Conservation (phyloP, 2,888 invertebrate species). For the Catocala sponsa region DNA sequence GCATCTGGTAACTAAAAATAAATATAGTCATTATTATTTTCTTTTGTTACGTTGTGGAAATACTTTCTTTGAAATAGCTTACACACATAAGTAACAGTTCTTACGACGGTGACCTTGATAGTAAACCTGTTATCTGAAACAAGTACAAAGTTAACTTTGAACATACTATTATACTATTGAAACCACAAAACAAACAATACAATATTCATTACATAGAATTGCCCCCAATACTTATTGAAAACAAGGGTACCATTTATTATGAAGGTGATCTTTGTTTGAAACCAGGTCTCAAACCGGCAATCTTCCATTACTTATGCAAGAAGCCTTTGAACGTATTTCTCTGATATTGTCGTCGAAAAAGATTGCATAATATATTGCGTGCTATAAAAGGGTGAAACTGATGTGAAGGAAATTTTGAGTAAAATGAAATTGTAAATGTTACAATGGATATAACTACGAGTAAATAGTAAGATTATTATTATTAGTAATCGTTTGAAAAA, state of each 20-base stretch:
- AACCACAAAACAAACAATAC: slow-evolving; percentile 17
- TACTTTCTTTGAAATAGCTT: too few relatives aligned
- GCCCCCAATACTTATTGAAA: slow-evolving; percentile 8
- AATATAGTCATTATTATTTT: too few relatives aligned
- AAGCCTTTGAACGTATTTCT: slow-evolving; percentile 27
- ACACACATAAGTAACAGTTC: too few relatives aligned
- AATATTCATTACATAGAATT: slow-evolving; percentile 14
- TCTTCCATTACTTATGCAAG: slow-evolving; percentile 32
- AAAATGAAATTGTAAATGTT: slow-evolving; percentile 4
- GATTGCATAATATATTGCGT: slow-evolving; percentile 25
- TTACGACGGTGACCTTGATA: too few relatives aligned
- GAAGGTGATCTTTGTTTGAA: slow-evolving; percentile 27
- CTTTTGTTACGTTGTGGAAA: too few relatives aligned
- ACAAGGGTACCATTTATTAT: slow-evolving; percentile 31
- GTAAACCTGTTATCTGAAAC: too few relatives aligned
- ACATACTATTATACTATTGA: not conserved
- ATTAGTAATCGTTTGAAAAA: too few relatives aligned
- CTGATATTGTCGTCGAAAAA: slow-evolving; percentile 25
- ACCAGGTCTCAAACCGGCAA: slow-evolving; percentile 19
- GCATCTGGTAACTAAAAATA: too few relatives aligned
- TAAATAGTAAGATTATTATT: too few relatives aligned
- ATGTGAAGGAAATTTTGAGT: slow-evolving; percentile 1
- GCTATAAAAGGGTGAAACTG: slow-evolving; percentile 13
- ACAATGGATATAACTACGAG: not conserved
- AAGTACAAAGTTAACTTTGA: too few relatives aligned